Evolutionary conservation across 2,113 vertebrate genomes (phyloP).

Genomic region (Alces alces): DNA sequence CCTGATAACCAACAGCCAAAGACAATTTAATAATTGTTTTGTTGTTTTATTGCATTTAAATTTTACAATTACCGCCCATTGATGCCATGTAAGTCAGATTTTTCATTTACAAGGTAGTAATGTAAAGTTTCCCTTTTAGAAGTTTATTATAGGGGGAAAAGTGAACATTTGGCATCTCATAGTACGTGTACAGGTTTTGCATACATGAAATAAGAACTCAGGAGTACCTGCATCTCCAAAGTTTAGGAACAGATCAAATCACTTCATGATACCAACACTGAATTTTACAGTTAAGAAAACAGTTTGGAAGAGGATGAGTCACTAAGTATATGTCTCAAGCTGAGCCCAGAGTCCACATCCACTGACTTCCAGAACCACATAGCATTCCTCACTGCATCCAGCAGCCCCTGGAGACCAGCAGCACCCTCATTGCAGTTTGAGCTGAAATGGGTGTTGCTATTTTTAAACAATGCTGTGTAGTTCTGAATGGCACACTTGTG

Average conservation of each 20-base stretch:
- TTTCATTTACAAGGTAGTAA: conserved; percentile 9
- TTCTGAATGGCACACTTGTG: conserved; percentile 32
- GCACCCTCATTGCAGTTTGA: neutral
- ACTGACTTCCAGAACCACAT: neutral
- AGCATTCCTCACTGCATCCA: neutral
- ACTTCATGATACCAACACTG: neutral
- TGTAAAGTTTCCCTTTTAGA: neutral
- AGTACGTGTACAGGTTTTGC: neutral
- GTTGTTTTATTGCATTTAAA: neutral
- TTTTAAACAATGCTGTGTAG: conserved; percentile 8
- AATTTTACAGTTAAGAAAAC: neutral
- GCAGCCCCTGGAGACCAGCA: neutral
- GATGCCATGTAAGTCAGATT: neutral
- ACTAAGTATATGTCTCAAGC: neutral
- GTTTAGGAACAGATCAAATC: neutral
- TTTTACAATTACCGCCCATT: neutral
- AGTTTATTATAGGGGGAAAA: neutral
- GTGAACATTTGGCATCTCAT: neutral
- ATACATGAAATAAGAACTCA: neutral
- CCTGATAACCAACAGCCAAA: too few relatives aligned
- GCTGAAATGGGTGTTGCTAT: neutral
- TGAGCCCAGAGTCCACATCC: neutral
- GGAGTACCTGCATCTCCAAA: neutral
- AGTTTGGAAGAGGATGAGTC: neutral
- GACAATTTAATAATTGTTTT: neutral